These are phyloP conservation scores for Spermophilus dauricus DNA, from an alignment of 2,113 vertebrate species.

Conservation along the genomic window DNA sequence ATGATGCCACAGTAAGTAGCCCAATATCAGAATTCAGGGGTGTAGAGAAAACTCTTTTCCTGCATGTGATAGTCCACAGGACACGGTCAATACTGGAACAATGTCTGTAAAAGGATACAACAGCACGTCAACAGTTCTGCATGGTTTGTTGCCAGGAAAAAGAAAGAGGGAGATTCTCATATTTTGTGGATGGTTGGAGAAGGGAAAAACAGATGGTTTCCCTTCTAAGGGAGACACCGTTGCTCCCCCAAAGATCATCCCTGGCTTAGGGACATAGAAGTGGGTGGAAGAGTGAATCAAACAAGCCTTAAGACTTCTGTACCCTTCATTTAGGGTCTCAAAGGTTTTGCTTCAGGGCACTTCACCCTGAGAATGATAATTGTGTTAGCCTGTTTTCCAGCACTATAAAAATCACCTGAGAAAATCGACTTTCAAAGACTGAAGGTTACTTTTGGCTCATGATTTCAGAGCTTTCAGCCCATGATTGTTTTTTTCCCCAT, in stretches of 20 bases:
- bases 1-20: not conserved
- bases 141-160: not conserved
- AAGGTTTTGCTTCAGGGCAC: not conserved
- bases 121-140: not conserved
- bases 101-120: not conserved
- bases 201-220: not conserved
- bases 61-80: not conserved
- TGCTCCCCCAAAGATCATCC: not conserved
- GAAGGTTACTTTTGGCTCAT: not conserved
- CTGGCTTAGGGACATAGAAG: not conserved
- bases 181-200: not conserved
- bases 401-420: too few relatives aligned
- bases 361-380: not conserved
- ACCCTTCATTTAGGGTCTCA: not conserved
- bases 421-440: not conserved
- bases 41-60: not conserved
- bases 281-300: not conserved
- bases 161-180: not conserved
- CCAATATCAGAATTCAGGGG: not conserved
- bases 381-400: not conserved
- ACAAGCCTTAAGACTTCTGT: not conserved
- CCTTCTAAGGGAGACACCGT: not conserved
- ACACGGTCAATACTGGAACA: not conserved
- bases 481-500: too few relatives aligned
- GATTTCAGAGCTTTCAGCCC: not conserved